A percentile compares a stretch with the other conserved stretches of the same genome.
These are phyloP conservation scores for Trachythela sp. DNA, from an alignment of 64 coral and sea anemone species.

Conservation along the genomic window DNA sequence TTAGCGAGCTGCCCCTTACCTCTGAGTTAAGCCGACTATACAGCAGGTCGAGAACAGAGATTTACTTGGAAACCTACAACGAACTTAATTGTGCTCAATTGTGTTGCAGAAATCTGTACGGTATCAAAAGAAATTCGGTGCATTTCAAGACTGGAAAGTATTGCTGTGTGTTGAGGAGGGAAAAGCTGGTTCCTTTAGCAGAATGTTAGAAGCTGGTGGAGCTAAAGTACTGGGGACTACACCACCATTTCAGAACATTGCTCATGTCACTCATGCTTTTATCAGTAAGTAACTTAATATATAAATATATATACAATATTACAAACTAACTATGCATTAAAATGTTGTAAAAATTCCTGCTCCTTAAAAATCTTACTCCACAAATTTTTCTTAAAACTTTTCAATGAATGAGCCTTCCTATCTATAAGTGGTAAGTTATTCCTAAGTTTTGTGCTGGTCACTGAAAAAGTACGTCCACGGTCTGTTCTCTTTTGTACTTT, in stretches of 20 bases:
- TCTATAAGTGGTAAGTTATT: no score
- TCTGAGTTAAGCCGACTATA: no score
- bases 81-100: background rate
- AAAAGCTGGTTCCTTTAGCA: conserved; percentile 62
- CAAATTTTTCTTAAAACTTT: no score
- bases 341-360: no score
- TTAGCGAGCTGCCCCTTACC: no score
- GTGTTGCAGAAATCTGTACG: background rate
- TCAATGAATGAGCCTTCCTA: no score
- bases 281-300: conserved; percentile 53
- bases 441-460: no score
- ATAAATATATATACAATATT: background rate
- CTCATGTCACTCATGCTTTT: conserved; percentile 71
- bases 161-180: conserved; percentile 76
- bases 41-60: no score
- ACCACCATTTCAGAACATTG: conserved; percentile 65
- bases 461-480: no score
- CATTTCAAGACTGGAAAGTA: conserved; percentile 80
- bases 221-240: conserved; percentile 59
- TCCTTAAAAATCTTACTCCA: background rate
- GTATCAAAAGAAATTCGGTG: conserved; percentile 27
- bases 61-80: no score
- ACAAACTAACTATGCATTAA: no score
- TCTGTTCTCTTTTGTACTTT: no score
- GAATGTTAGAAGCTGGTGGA: conserved; percentile 85